phyloP scores from a whole-genome alignment of 2,797 vertebrate genomes.

The Rhinella marina region DNA sequence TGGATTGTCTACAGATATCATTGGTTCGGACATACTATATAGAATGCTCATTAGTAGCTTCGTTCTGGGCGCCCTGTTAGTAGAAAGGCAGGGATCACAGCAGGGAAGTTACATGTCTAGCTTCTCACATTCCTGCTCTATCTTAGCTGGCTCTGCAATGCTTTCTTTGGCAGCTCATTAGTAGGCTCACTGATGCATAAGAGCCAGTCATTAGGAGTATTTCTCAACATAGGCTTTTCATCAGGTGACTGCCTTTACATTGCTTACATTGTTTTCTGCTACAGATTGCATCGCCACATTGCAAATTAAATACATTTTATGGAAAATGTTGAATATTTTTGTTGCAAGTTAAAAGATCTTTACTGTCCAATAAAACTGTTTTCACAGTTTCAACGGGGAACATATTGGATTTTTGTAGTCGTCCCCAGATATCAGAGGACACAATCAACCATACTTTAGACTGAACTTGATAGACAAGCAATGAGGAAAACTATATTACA shows the following conservation, averaged over 20 bases:
- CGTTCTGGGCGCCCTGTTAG: constrained; percentile 90
- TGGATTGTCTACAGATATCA: constrained; percentile 81
- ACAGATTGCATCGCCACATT: constrained; percentile 79
- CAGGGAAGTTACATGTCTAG: constrained; percentile 96
- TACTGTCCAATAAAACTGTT: constrained; percentile 71
- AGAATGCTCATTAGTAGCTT: constrained; percentile 96
- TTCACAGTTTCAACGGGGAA: constrained; percentile 74
- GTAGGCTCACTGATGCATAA: constrained; percentile 99
- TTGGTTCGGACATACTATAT: constrained; percentile 87
- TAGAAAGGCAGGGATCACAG: constrained; percentile 98
- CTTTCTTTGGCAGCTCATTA: constrained; percentile 99
- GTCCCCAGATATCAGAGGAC: constrained; percentile 62
- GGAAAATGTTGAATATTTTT: constrained; percentile 78
- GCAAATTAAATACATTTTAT: constrained; percentile 75
- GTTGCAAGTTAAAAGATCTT: constrained; percentile 73
- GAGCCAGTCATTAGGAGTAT: constrained; percentile 99
- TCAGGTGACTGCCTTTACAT: constrained; percentile 89
- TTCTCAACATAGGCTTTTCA: constrained; percentile 90
- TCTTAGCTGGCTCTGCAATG: constrained; percentile 93
- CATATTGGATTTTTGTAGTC: constrained; percentile 71
- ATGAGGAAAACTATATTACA: constrained; percentile 52
- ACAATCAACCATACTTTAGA: background rate
- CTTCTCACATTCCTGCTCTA: constrained; percentile 95
- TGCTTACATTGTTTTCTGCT: constrained; percentile 83
- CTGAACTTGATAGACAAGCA: constrained; percentile 64